Base-by-base conservation (phyloP, 1,140 invertebrate species). In the Chironomus tepperi region DNA sequence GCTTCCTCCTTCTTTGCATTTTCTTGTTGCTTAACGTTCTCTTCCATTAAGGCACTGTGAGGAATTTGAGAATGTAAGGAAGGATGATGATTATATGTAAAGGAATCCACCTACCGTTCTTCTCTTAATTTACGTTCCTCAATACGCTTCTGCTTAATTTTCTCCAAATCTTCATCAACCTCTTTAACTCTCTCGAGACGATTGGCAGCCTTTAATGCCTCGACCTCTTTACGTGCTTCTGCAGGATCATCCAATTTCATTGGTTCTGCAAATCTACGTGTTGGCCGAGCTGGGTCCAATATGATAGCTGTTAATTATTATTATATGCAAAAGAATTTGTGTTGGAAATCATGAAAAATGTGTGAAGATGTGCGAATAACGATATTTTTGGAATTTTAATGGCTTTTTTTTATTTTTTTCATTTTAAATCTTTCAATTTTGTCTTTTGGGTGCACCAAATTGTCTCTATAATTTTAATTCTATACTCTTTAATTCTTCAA, bases 251-350 rank as follows among this genome's bases (percentile, higher is more conserved):
- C 87, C 84, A 85, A 85, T 73, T 81, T 80, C 79, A 82, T 81
- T 47, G 84, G 84, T 73, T 84, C 82, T 80, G 86, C 85, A 83
- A 89, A 89, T 79, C 86, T 87, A 77, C 88, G 84, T 77, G 87
- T 86, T 78, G 88, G 87, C 77, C 88, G 86, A 78, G 84, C 84
- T 73, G 88, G 86, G 73, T 88, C 84, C 81, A 89, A 19, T 12
- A 57, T 57, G 12, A n/a, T 57, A 57, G 47, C 47, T 57, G 47
- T 57, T 57, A 57, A 57, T 57, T 57, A n/a, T 57, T 12, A n/a
- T 57, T n/a, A 57, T 57, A 57, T 57, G 47, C 47, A 57, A 57
- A 57, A 57, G n/a, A 57, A 57, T 57, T 57, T 57, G 47, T 57
- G 47, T 57, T 57, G 7, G n/a, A n/a, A 57, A n/a, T 57, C n/a